Base-by-base conservation (phyloP, 2,797 vertebrate species). In the Varecia variegata region DNA sequence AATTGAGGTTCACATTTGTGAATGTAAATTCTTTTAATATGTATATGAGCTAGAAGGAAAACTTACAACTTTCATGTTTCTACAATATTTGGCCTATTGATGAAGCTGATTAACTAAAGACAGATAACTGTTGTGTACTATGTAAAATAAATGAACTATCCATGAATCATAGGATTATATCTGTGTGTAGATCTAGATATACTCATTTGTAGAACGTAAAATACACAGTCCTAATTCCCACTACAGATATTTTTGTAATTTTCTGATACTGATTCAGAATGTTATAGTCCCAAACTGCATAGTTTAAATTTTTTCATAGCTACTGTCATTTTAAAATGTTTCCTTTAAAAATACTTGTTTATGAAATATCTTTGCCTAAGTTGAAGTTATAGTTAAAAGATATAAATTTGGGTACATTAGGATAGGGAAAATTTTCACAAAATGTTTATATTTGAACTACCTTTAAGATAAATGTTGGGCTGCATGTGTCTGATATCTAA, bases 201-300 rank as follows among this genome's bases (percentile, higher is more conserved):
- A 84, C 2, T 62, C 50, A 92, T 47, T 43, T 90, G 50, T 35
- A 90, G 38, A 85, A 89, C 7, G 30, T 40, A 85, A 96, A 86
- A 74, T 50, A 74, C n/a, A 67, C 9, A 21, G 5, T 58, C 30
- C 52, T 84, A 94, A 65, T 45, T 76, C 14, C 30, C 13, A 95
- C 25, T 67, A 90, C 7, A 94, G 54, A 85, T 62, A 88, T 85
- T 86, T 85, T 88, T 52, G 3, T 79, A 86, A 86, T 67, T 93
- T 92, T 76, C 25, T 54, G 52, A 97, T 47, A 52, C 6, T 83
- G 30, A 74, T 52, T 81, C 27, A 80, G 40, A 94, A 88, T 54
- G 5, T 50, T 84, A 76, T 3, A 12, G 25, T 47, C 3, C 17
- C 9, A 81, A 86, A 70, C 2, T 45, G 5, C 4, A 80, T 30